Evolutionary conservation across 1,140 invertebrate species (phyloP).

Genomic region (Hesperophylax magnus): DNA sequence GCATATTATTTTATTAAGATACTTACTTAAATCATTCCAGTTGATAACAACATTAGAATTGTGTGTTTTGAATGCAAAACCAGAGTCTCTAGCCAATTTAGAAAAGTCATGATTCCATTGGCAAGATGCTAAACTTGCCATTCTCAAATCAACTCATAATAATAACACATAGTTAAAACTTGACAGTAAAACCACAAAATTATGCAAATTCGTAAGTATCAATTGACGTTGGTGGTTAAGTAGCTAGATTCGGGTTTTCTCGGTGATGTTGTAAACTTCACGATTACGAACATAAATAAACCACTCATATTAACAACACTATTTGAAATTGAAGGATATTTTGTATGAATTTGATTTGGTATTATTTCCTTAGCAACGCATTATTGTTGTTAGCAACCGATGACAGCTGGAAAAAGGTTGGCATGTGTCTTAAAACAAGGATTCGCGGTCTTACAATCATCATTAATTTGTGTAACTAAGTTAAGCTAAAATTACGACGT

Average conservation of each 20-base stretch:
- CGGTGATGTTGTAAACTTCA: too few relatives aligned
- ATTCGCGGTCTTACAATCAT: too few relatives aligned
- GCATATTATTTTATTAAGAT: background rate
- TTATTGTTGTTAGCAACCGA: conserved; percentile 14
- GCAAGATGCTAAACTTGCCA: conserved; percentile 72
- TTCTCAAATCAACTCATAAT: conserved; percentile 47
- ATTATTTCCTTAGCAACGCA: conserved; percentile 29
- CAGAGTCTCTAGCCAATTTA: conserved; percentile 77
- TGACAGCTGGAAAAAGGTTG: conserved; percentile 8
- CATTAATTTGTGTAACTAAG: too few relatives aligned
- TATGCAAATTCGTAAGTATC: background rate
- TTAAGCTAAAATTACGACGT: too few relatives aligned
- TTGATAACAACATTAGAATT: conserved; percentile 72
- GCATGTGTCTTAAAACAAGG: too few relatives aligned
- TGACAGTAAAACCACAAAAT: background rate
- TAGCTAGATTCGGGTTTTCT: too few relatives aligned
- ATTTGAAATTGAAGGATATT: too few relatives aligned
- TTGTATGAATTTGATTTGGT: background rate
- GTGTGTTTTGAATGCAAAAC: conserved; percentile 77
- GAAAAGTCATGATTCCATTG: conserved; percentile 78
- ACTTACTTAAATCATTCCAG: conserved; percentile 77
- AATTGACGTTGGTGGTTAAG: too few relatives aligned
- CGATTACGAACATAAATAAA: too few relatives aligned
- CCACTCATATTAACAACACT: too few relatives aligned
- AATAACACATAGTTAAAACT: background rate